phyloP scores from a whole-genome alignment of 2,797 vertebrate species.

The Oceanodroma leucorhoa region DNA sequence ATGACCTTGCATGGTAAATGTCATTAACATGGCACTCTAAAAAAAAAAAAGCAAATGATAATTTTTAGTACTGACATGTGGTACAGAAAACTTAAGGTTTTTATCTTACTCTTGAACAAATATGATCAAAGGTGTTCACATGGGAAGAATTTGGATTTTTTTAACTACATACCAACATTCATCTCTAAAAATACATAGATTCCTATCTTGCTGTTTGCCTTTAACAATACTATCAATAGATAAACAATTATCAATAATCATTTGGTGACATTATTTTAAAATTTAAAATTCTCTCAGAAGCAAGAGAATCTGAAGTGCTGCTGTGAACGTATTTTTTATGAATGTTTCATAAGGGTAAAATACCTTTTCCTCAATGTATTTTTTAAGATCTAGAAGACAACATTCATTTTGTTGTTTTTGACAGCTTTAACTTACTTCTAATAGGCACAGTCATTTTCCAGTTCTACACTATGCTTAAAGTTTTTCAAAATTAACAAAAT shows the following conservation, averaged over 20 bases:
- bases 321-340: not conserved
- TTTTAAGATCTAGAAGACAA: not conserved
- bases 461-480: not conserved
- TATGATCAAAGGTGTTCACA: not conserved
- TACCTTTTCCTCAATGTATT: not conserved
- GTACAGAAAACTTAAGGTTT: not conserved
- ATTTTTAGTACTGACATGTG: not conserved
- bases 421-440: conserved; percentile 28
- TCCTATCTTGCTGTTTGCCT: not conserved
- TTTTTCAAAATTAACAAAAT: not conserved
- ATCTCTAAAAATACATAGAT: not conserved
- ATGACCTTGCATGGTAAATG: not conserved
- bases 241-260: not conserved
- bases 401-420: not conserved
- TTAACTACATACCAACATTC: not conserved
- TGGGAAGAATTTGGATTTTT: not conserved
- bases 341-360: not conserved
- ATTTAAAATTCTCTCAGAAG: not conserved
- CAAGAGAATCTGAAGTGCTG: not conserved
- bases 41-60: not conserved
- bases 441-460: not conserved
- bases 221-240: not conserved
- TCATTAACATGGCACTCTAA: not conserved
- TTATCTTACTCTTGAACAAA: not conserved
- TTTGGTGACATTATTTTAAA: not conserved